Evolutionary conservation across 2,888 invertebrate species (phyloP), one percentile per base, ranked within the genome.

Genomic region (Monochamus alternatus): DNA sequence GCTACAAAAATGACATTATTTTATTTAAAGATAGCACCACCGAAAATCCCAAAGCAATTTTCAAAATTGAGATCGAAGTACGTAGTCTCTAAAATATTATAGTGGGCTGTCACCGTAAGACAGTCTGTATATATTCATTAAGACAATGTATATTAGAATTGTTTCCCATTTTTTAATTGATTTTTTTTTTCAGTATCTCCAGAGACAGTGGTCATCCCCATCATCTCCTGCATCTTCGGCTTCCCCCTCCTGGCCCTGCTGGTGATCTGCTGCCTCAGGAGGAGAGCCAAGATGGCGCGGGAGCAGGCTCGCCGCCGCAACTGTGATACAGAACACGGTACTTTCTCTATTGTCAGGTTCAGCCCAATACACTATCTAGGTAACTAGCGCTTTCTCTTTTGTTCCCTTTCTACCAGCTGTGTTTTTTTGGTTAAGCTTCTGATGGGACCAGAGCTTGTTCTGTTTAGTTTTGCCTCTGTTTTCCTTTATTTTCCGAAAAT

Each of bases 171-270:
- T 22, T 22, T 22, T 22, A 22, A 22, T 22, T 22, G 22, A 1
- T 22, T 22, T 75, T 79, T 82, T 81, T 73, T 92, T 91, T 38
- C 92, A 96, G 96, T 96, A 81, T 94, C 96, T 66, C 95, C 96
- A 69, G 96, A 96, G 89, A 95, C 95, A 72, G 95, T 96, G 82
- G 96, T 96, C 71, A 94, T 96, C 81, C 96, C 96, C 60, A 96
- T 96, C 82, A 94, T 96, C 68, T 96, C 96, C 73, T 96, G 96
- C 89, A 97, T 97, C 87, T 92, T 97, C 86, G 96, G 96, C 75
- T 97, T 97, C 86, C 97, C 97, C 55, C 90, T 97, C 81, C 89
- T 97, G 87, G 96, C 96, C 3, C 91, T 97, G 76, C 92, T 96
- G 80, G 94, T 97, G 80, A 96, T 97, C 85, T 97, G 96, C 89